Percentiles rank a stretch among this genome's conserved stretches.
These are phyloP conservation scores for Boulengeromyrus knoepffleri DNA, from an alignment of 2,113 vertebrate genomes.

Conservation along the genomic window DNA sequence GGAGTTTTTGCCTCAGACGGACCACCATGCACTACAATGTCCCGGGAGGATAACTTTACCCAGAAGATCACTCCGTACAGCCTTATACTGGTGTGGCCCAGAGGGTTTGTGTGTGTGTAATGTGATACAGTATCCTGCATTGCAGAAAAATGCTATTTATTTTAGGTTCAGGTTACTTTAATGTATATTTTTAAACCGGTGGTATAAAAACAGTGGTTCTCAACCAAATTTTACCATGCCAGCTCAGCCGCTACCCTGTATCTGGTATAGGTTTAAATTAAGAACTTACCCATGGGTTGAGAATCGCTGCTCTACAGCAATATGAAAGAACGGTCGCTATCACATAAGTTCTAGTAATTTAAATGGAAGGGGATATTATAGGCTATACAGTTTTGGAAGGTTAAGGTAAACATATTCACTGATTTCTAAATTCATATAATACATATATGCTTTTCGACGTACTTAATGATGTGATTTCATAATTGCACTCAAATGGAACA, in stretches of 20 bases:
- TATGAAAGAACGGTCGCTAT: neutral
- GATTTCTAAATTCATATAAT: too few species aligned
- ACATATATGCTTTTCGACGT: neutral
- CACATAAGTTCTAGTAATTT: neutral
- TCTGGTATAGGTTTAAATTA: too few species aligned
- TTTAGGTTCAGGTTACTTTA: neutral
- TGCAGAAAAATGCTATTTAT: neutral
- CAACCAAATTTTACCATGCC: too few species aligned
- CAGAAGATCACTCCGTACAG: neutral
- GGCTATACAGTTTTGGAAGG: neutral
- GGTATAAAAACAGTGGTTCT: too few species aligned
- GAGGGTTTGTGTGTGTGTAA: neutral
- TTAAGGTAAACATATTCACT: too few species aligned
- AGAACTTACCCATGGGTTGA: too few species aligned
- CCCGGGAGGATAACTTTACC: neutral
- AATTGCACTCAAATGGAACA: neutral
- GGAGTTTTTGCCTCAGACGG: neutral
- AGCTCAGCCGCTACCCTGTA: too few species aligned
- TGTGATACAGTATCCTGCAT: neutral
- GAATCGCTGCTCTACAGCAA: neutral
- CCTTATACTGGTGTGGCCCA: neutral
- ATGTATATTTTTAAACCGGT: neutral
- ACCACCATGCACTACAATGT: neutral
- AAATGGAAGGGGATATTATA: neutral
- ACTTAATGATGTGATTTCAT: neutral